phyloP scores from a whole-genome alignment of 1,140 invertebrate species.

The Conus betulinus region DNA sequence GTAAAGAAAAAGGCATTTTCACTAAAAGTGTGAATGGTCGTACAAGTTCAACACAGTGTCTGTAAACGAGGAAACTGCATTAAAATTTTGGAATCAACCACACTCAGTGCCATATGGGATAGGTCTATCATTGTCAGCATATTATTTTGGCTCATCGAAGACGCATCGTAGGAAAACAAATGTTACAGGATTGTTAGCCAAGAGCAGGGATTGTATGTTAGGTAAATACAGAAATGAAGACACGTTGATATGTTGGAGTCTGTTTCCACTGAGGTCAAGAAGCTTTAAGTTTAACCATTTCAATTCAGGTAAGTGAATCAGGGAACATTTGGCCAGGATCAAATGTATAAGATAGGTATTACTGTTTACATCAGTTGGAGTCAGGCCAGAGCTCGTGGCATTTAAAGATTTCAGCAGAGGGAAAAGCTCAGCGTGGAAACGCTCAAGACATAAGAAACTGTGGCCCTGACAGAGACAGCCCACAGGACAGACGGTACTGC shows the following conservation, averaged over 20 bases:
- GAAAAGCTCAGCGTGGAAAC: not conserved
- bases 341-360: too few relatives aligned
- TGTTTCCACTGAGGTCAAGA: too few relatives aligned
- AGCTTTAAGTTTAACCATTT: not conserved
- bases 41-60: not conserved
- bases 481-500: conserved; percentile 45
- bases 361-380: not conserved
- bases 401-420: not conserved
- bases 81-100: conserved; percentile 19
- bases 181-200: not conserved
- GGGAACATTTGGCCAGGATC: not conserved
- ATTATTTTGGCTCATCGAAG: conserved; percentile 12
- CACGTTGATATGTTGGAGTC: not conserved
- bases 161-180: not conserved
- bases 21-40: not conserved
- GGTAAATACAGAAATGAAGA: not conserved
- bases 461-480: too few relatives aligned
- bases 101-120: not conserved
- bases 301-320: not conserved
- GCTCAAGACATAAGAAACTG: too few relatives aligned
- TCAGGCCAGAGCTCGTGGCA: conserved; percentile 10
- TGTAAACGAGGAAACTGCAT: conserved; percentile 9
- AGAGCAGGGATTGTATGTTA: not conserved
- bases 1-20: conserved; percentile 6
- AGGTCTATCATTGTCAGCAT: not conserved